phyloP scores from a whole-genome alignment of 2,888 invertebrate species.

The Aleiodes leptofemur region DNA sequence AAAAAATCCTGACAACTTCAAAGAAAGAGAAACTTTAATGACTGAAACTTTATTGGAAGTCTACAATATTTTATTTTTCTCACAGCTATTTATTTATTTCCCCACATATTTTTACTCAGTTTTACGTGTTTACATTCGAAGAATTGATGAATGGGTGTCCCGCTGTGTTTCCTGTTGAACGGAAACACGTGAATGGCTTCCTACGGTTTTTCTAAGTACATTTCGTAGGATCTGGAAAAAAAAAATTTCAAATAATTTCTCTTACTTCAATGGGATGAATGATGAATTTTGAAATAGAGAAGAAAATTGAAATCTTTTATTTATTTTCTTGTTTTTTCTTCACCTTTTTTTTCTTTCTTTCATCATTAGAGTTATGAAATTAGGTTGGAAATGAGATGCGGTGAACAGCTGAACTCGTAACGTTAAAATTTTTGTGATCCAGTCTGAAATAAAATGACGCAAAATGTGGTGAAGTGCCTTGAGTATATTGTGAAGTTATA shows the following conservation, averaged over 20 bases:
- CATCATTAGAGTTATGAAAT: too few relatives aligned
- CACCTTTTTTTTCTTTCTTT: too few relatives aligned
- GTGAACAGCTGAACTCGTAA: too few relatives aligned
- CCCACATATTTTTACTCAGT: background rate
- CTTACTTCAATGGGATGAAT: too few relatives aligned
- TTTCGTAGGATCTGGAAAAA: background rate
- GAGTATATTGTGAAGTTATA: slow-evolving; percentile 19
- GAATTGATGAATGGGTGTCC: background rate
- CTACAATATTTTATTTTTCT: background rate
- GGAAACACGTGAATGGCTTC: slow-evolving; percentile 1
- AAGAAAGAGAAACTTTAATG: too few relatives aligned
- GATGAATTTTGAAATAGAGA: too few relatives aligned
- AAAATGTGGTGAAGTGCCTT: background rate
- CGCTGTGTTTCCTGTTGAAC: slow-evolving; percentile 15
- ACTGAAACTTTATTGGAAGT: too few relatives aligned
- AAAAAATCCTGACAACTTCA: too few relatives aligned
- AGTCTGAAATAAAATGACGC: background rate
- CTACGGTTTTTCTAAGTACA: background rate
- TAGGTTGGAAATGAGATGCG: background rate
- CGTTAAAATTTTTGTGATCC: too few relatives aligned
- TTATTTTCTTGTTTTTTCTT: too few relatives aligned
- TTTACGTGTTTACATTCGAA: background rate
- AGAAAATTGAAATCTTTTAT: too few relatives aligned
- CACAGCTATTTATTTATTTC: too few relatives aligned
- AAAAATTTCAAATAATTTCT: background rate